Evolutionary conservation across 2,113 vertebrate species (phyloP).

Genomic region (Symphodus melops): DNA sequence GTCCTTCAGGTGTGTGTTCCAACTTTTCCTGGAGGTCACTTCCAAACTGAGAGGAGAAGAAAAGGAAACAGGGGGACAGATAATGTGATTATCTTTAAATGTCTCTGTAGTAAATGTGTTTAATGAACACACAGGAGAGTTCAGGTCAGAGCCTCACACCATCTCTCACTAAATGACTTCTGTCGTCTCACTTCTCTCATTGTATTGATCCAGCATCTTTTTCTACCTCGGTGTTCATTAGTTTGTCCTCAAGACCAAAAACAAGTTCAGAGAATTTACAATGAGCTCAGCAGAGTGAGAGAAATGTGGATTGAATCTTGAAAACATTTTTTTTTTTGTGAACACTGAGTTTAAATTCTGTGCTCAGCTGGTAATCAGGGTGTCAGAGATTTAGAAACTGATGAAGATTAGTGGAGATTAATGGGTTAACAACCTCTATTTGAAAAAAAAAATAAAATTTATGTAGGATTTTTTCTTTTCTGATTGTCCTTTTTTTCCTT

Average conservation of each 20-base stretch:
- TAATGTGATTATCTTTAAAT: constrained; percentile 13
- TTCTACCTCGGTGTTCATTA: constrained; percentile 23
- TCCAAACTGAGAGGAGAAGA: constrained; percentile 15
- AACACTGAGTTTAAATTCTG: too few relatives aligned
- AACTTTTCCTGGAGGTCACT: constrained; percentile 33
- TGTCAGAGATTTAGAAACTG: too few relatives aligned
- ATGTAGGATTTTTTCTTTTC: too few relatives aligned
- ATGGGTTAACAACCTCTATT: too few relatives aligned
- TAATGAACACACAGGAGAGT: constrained; percentile 20
- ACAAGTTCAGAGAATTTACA: constrained; percentile 22
- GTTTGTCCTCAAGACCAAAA: constrained; percentile 31
- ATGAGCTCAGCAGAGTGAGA: constrained; percentile 8
- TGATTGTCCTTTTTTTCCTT: neutral
- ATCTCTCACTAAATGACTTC: constrained; percentile 43
- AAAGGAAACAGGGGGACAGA: constrained; percentile 39
- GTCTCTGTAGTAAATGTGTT: constrained; percentile 19
- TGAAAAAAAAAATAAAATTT: neutral
- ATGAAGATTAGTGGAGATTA: too few relatives aligned
- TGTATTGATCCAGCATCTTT: constrained; percentile 58
- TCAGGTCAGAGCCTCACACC: constrained; percentile 32
- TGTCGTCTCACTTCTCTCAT: constrained; percentile 44
- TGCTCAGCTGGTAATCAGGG: too few relatives aligned
- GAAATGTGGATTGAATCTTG: neutral
- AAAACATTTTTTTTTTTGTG: too few relatives aligned
- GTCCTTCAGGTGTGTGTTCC: neutral